Conservation (phyloP, 2,797 vertebrate species). For the Picus viridis region DNA sequence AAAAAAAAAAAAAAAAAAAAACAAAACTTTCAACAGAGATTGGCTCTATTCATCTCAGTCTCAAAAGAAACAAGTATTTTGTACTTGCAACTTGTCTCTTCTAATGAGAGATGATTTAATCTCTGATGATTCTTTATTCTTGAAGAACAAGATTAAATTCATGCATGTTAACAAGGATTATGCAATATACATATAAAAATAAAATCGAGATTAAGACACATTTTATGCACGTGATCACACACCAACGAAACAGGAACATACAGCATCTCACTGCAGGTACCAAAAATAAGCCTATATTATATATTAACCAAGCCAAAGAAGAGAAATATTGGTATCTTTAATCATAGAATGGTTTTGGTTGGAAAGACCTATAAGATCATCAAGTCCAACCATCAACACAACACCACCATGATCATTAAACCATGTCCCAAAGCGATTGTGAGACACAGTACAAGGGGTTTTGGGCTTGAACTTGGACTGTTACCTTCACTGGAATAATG, state of each 20-base stretch:
- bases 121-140: background rate
- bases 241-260: background rate
- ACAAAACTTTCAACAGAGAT: background rate
- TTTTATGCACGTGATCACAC: background rate
- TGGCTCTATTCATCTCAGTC: conserved; percentile 8
- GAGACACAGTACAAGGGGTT: no score
- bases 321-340: background rate
- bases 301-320: conserved; percentile 25
- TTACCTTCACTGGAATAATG: no score
- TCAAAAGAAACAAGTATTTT: conserved; percentile 44
- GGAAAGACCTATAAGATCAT: no score
- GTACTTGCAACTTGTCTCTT: conserved; percentile 16
- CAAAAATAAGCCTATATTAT: background rate
- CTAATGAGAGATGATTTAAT: background rate
- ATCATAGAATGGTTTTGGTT: background rate
- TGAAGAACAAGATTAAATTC: conserved; percentile 2
- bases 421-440: no score
- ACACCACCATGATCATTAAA: no score
- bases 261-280: background rate
- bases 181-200: background rate
- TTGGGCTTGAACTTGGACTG: no score
- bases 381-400: no score
- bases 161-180: conserved; percentile 6
- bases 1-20: background rate
- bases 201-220: background rate